Percentiles rank a stretch among this genome's conserved stretches.
Conservation (phyloP, 2,113 vertebrate genomes). For the Gallinago undulata region DNA sequence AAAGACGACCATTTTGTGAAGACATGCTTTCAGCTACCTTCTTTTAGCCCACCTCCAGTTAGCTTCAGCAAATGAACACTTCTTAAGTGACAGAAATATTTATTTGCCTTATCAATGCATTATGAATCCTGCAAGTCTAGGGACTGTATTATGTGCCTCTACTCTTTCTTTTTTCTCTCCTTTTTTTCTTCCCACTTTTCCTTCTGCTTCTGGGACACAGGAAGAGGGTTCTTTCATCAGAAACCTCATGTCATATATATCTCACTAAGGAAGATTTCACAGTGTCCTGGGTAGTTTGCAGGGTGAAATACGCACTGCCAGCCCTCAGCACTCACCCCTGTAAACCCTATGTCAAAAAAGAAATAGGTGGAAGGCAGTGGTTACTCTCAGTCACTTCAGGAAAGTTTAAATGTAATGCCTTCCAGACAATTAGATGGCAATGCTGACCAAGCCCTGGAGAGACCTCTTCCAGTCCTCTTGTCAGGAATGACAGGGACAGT, state of each 20-base stretch:
- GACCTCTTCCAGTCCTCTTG: background rate
- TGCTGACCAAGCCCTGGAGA: background rate
- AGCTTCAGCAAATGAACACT: background rate
- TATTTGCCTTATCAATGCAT: background rate
- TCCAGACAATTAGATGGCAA: background rate
- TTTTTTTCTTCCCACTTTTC: background rate
- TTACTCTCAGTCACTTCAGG: background rate
- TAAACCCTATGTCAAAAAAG: background rate
- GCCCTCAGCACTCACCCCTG: background rate
- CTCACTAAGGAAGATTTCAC: background rate
- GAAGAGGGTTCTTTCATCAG: background rate
- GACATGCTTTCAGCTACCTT: background rate
- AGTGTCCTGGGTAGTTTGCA: background rate
- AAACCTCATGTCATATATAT: background rate
- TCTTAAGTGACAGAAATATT: background rate
- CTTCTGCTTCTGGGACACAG: background rate
- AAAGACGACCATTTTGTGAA: background rate
- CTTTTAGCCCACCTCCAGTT: background rate
- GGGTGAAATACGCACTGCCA: background rate
- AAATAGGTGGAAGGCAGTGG: background rate
- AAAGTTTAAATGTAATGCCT: background rate
- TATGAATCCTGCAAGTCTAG: background rate
- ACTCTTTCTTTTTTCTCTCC: background rate
- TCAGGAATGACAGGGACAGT: background rate
- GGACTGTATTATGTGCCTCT: background rate